phyloP scores from a whole-genome alignment of 2,113 vertebrate species.

The Rhineura floridana region DNA sequence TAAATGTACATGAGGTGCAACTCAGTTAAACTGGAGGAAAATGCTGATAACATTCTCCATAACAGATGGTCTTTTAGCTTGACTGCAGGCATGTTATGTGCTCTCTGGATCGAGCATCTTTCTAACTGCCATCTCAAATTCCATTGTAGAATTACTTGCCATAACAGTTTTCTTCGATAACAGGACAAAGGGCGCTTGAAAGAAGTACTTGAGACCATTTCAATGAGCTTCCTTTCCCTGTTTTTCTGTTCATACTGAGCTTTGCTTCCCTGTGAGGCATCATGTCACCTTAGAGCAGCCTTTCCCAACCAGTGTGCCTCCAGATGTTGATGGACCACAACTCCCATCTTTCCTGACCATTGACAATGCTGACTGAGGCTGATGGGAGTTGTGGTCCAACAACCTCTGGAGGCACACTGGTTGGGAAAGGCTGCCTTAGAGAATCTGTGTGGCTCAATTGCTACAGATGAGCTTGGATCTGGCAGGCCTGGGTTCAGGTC shows the following conservation, averaged over 20 bases:
- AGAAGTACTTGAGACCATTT: neutral
- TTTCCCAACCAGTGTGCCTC: too few species aligned
- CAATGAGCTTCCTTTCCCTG: constrained; percentile 17
- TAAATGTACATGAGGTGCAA: constrained; percentile 28
- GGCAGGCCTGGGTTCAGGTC: too few species aligned
- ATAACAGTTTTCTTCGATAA: constrained; percentile 31
- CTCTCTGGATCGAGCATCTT: constrained; percentile 20
- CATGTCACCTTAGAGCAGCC: too few species aligned
- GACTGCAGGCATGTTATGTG: constrained; percentile 22
- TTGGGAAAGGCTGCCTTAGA: too few species aligned
- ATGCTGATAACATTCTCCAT: constrained; percentile 27
- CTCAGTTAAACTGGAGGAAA: constrained; percentile 40
- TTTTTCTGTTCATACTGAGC: constrained; percentile 20
- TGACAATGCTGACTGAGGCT: too few species aligned
- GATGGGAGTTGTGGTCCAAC: too few species aligned
- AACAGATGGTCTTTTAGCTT: constrained; percentile 42
- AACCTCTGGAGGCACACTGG: too few species aligned
- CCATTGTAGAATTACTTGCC: constrained; percentile 44
- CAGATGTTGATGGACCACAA: too few species aligned
- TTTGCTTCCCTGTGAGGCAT: constrained; percentile 22
- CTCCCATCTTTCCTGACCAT: too few species aligned
- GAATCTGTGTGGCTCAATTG: neutral
- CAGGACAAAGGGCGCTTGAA: constrained; percentile 22
- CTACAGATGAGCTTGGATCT: too few species aligned
- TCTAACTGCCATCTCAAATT: neutral